These are phyloP conservation scores for Micrastur ruficollis DNA, from an alignment of 2,797 vertebrate species.

Conservation along the genomic window DNA sequence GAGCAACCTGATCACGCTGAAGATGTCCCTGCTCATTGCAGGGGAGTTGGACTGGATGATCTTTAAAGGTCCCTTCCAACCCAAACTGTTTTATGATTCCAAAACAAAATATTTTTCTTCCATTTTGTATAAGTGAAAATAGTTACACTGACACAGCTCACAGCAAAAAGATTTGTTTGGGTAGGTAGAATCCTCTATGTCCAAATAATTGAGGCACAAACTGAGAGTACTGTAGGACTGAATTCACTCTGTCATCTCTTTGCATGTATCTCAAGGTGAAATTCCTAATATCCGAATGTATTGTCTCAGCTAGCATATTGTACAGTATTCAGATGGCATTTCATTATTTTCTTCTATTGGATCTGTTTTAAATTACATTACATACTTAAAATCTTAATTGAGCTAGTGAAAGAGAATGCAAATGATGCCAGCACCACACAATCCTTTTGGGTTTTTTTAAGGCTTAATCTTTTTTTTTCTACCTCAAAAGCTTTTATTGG, in stretches of 20 bases:
- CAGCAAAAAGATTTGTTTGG: not conserved
- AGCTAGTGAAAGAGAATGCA: not conserved
- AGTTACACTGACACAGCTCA: not conserved
- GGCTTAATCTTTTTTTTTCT: not conserved
- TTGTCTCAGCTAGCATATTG: not conserved
- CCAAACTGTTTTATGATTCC: too few species aligned
- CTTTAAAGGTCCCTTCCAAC: too few species aligned
- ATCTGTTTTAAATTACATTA: not conserved
- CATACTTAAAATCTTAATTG: not conserved
- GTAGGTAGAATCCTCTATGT: not conserved
- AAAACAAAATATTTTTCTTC: not conserved
- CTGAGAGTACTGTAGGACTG: not conserved
- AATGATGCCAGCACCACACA: not conserved
- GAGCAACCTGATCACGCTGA: too few species aligned
- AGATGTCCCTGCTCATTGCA: too few species aligned
- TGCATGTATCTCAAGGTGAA: not conserved
- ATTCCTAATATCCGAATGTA: not conserved
- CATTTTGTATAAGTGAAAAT: not conserved
- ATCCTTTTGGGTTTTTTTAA: accelerated
- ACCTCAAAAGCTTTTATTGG: not conserved
- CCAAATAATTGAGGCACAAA: not conserved
- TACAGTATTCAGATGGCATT: not conserved
- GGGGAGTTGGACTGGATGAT: too few species aligned
- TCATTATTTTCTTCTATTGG: not conserved
- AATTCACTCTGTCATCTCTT: not conserved